A percentile compares a stretch with the other conserved stretches of the same genome.
phyloP scores from a whole-genome alignment of 2,113 vertebrate genomes.

The Microcebus murinus region DNA sequence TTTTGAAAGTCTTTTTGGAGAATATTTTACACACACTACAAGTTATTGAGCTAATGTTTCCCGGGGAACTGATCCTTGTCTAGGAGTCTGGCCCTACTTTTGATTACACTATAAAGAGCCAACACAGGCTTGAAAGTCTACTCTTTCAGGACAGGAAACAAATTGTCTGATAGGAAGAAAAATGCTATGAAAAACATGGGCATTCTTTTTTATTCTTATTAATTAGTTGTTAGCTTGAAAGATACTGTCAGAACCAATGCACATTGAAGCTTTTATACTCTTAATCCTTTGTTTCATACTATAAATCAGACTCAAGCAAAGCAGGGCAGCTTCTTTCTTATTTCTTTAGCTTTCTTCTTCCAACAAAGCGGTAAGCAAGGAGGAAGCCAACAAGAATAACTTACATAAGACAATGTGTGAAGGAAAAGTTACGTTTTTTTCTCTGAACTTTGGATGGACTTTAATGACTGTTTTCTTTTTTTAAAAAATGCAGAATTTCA shows the following conservation, averaged over 20 bases:
- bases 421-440: background rate
- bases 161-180: background rate
- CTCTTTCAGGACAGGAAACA: background rate
- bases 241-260: background rate
- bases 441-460: background rate
- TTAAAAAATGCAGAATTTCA: background rate
- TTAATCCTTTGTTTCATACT: background rate
- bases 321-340: background rate
- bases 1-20: background rate
- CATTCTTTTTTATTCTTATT: background rate
- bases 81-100: background rate
- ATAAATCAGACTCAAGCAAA: background rate
- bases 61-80: background rate
- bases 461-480: background rate
- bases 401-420: background rate
- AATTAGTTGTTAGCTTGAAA: background rate
- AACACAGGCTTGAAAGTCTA: background rate
- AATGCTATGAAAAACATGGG: background rate
- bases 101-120: background rate
- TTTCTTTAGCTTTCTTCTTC: background rate
- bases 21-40: background rate
- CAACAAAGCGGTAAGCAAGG: background rate
- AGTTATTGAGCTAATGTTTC: background rate
- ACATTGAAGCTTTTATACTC: background rate
- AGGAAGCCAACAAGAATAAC: background rate